Base-by-base conservation (phyloP, 1,140 invertebrate genomes). In the Portunus trituberculatus region DNA sequence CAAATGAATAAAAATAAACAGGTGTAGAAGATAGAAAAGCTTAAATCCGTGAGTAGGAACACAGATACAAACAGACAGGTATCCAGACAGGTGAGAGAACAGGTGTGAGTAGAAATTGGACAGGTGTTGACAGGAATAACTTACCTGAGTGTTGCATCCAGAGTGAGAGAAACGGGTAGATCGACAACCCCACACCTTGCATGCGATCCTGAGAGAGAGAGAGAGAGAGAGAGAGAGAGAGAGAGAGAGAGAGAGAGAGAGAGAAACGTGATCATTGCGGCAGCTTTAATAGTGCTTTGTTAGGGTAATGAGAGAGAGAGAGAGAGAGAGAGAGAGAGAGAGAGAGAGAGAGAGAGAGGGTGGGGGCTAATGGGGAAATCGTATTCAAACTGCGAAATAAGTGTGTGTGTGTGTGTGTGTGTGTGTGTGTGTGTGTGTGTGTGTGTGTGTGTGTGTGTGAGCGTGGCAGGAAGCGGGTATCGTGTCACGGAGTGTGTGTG, bases 221-320 rank as follows among this genome's bases (percentile, higher is more conserved):
- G 91, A 92, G 32, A 88, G 86, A 88, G 86, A 88, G 7, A 88
- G 31, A 88, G 31, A 88, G 31, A 7, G 86, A 84, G 83, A 84
- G 83, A 14, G 83, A 84, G 83, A 84, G 83, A 14, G 83, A 84
- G 83, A 84, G 83, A 14, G 83, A 84, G 83, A 84, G 83, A 14
- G 83, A 90, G 46, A 90, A 2, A 39, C 39, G 39, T 39, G 39
- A 39, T 39, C 39, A 39, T 39, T 39, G 39, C 39, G 39, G 39
- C 39, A 39, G 39, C 39, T 39, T 39, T 39, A 39, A 39, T 39
- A 6, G 39, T 39, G 39, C 39, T 39, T 39, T 39, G 39, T 39
- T 39, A 39, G 39, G 39, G 1, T 39, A 39, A 39, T 59, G 52
- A 59, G 52, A 59, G 52, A 59, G 52, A 59, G 52, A 59, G 52